Conservation (phyloP, 2,888 invertebrate species). For the Epirrhoe tristata region DNA sequence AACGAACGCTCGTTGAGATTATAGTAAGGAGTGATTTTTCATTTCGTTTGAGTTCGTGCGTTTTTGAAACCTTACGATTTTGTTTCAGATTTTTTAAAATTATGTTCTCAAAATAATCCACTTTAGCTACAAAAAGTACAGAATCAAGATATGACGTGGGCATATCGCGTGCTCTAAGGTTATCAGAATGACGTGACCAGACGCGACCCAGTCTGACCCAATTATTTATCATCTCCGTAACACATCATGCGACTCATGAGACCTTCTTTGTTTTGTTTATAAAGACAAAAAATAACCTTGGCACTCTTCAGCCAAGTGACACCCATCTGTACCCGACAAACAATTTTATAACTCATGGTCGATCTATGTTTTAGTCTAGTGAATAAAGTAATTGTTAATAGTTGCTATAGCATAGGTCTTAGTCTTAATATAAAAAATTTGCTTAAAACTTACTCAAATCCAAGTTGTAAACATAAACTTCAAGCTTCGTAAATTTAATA, state of each 20-base stretch:
- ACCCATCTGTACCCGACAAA: slow-evolving; percentile 5
- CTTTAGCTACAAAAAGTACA: background rate
- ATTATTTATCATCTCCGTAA: slow-evolving; percentile 70
- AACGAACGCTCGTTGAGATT: background rate
- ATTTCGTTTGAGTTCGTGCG: background rate
- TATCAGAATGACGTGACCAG: slow-evolving; percentile 73
- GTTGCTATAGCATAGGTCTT: background rate
- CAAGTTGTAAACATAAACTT: background rate
- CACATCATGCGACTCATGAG: slow-evolving; percentile 55
- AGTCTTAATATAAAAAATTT: background rate
- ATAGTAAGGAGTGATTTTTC: background rate
- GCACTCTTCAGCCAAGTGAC: slow-evolving; percentile 39
- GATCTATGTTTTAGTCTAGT: background rate
- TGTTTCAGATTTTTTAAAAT: background rate
- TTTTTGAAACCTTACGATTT: too few species aligned
- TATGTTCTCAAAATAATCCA: background rate
- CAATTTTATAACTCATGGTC: background rate
- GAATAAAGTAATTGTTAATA: slow-evolving; percentile 1
- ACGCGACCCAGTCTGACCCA: slow-evolving; percentile 76
- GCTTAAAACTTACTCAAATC: background rate
- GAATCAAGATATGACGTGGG: slow-evolving; percentile 51
- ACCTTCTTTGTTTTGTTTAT: slow-evolving; percentile 52
- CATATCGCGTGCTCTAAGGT: slow-evolving; percentile 63
- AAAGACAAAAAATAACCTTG: slow-evolving; percentile 54
- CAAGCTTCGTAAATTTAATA: too few species aligned